Base-by-base conservation (phyloP, 2,113 vertebrate genomes). In the Mystacornis crossleyi region DNA sequence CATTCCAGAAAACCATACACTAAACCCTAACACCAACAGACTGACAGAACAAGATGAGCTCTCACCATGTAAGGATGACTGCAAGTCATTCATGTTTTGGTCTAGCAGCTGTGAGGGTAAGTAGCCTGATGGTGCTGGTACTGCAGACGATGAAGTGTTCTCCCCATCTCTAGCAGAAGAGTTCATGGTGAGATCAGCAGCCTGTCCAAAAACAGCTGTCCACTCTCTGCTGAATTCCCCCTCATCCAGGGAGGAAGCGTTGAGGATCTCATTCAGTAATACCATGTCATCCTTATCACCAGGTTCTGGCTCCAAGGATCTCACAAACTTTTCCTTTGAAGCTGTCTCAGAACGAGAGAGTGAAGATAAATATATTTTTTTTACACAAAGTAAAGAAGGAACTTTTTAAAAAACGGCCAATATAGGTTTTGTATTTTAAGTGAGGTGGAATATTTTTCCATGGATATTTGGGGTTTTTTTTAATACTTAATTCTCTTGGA, bases 91-190 rank as follows among this genome's bases (percentile, higher is more conserved):
- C 97, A 99, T 98, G 93, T 98, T 99, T 98, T 99, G 99, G 97
- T 99, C 99, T 95, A 99, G 94, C 31, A 99, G 98, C 94, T 99
- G 99, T 5, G 99, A 99, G 8, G 99, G 99, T 36, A 99, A 98
- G 95, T 99, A 99, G 81, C 98, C 98, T 20, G 99, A 98, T 23
- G 95, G 86, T 4, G 86, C 11, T 69, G 94, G 93, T 47, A 53
- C 53, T 29, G 74, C 75, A 14, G 96, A 71, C 0, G 95, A 81
- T 6, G 98, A 97, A 31, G 87, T 36, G 20, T 16, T 95, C 69
- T 98, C 98, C 12, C 66, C 34, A 28, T 99, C 99, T 25, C 91
- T 97, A 7, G 81, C 43, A 18, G 82, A 96, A 24, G 81, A 82
- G 34, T 91, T 43, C 10, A 88, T 57, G 1, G 73, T 34, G 11